Base-by-base conservation (phyloP, 2,888 invertebrate genomes). In the Erebia aethiops region DNA sequence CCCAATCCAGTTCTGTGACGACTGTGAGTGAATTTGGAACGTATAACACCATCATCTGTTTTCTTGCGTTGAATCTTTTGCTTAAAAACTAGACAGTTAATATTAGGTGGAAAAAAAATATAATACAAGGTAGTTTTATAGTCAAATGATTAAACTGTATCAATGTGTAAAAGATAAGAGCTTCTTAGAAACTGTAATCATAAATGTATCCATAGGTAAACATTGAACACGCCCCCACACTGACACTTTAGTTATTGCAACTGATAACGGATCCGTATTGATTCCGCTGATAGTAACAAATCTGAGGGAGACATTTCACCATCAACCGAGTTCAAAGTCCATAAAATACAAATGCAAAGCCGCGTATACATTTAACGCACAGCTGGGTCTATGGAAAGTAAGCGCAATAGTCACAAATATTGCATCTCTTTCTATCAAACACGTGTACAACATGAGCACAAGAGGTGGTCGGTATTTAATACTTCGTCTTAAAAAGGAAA, bases 241-340 rank as follows among this genome's bases (percentile, higher is more conserved):
- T 79, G 76, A 71, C 75, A 78, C 67, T 79, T 77, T 75, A 82
- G 67, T 72, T 71, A 71, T 71, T 69, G 66, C 66, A 68, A 57
- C 43, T 69, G 74, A 72, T 74, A 74, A 72, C 63, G 76, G 77
- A 77, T 76, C 77, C 74, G 75, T 87, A 90, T 89, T 83, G 87
- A 90, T 89, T 81, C 78, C 75, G 77, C 65, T 81, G 84, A 87
- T 87, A 87, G 84, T 83, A 82, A 81, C 80, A 80, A 81, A 83
- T 80, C 78, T 77, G 77, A 85, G 82, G 81, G 85, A 84, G 83
- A 82, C 83, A 86, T 88, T 90, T 90, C 84, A 90, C 90, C 87
- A 90, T 87, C 81, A 85, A 82, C 83, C 77, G 87, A 87, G 92
- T 92, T 91, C 92, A 90, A 92, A 93, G 92, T 91, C 92, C 92